Evolutionary conservation across 2,888 invertebrate genomes (phyloP).

Genomic region (Gandaritis pyraliata): DNA sequence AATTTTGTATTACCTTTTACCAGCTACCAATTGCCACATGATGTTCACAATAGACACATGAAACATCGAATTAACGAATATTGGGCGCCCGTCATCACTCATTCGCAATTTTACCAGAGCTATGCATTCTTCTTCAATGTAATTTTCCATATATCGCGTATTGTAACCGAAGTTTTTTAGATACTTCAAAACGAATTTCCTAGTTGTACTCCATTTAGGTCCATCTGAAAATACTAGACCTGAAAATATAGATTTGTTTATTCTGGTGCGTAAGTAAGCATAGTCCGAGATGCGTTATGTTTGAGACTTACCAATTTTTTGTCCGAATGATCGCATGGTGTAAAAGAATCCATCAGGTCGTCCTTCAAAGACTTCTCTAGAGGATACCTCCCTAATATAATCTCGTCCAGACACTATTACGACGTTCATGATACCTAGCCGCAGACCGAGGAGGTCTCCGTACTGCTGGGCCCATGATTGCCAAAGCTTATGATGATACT

Average conservation of each 20-base stretch:
- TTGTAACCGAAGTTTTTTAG: constrained; percentile 87
- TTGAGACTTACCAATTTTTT: constrained; percentile 85
- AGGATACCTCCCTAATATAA: constrained; percentile 85
- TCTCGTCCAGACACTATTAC: constrained; percentile 86
- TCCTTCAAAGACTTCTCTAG: constrained; percentile 87
- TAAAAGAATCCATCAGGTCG: constrained; percentile 90
- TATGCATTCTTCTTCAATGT: constrained; percentile 84
- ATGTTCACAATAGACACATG: constrained; percentile 88
- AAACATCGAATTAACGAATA: constrained; percentile 84
- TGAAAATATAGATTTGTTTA: constrained; percentile 50
- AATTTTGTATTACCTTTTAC: constrained; percentile 75
- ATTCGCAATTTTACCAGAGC: constrained; percentile 80
- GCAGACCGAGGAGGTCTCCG: constrained; percentile 87
- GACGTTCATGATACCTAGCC: constrained; percentile 85
- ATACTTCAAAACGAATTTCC: constrained; percentile 86
- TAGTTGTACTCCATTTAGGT: constrained; percentile 85
- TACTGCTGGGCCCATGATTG: constrained; percentile 82
- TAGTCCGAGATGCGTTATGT: no score
- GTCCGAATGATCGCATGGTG: constrained; percentile 87
- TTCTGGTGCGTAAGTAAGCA: neutral
- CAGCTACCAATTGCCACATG: constrained; percentile 89
- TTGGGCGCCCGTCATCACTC: constrained; percentile 60
- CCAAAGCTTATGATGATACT: constrained; percentile 85
- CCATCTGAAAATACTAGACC: constrained; percentile 90
- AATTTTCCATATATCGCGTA: constrained; percentile 84